Conservation (phyloP, 2,797 vertebrate species). For the Hirundo rustica region DNA sequence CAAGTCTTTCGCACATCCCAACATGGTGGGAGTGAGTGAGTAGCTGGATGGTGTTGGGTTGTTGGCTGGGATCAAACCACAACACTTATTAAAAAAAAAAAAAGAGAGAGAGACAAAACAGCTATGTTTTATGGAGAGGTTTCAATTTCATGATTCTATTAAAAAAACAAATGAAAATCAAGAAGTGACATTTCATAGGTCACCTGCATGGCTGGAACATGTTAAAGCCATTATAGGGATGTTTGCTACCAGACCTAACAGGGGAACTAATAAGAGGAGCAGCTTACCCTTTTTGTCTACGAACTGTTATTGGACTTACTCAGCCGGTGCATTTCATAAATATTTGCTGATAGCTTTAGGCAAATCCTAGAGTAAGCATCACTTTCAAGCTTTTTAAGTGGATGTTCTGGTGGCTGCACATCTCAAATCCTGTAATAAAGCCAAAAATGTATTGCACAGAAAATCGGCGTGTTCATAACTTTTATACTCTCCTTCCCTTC, state of each 20-base stretch:
- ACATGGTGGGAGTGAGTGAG: accelerated
- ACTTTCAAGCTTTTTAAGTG: background rate
- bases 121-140: background rate
- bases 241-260: background rate
- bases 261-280: background rate
- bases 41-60: background rate
- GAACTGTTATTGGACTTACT: background rate
- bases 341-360: constrained; percentile 21
- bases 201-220: background rate
- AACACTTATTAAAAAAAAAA: accelerated
- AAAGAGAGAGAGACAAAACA: too few species aligned
- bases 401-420: background rate
- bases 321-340: background rate
- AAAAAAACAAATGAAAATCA: background rate
- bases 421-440: background rate
- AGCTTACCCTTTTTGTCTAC: background rate
- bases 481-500: background rate
- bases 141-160: background rate
- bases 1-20: background rate
- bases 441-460: background rate
- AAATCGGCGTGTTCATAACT: background rate
- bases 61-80: background rate
- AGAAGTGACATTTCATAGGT: background rate
- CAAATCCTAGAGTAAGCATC: background rate
- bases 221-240: background rate